Percentiles rank a stretch among this genome's conserved stretches.
Conservation (phyloP, 2,113 vertebrate species). For the Serilophus lunatus region DNA sequence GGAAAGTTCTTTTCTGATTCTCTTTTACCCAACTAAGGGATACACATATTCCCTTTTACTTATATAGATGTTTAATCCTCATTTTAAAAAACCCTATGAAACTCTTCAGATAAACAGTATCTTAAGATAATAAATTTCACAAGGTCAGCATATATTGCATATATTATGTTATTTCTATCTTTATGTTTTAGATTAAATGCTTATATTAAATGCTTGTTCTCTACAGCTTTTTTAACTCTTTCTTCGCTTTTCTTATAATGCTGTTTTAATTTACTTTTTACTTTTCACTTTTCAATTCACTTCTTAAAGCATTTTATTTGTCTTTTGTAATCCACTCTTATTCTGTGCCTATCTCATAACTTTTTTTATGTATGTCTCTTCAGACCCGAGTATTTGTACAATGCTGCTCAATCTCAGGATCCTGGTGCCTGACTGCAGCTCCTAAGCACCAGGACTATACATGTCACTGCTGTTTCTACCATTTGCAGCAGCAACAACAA, state of each 20-base stretch:
- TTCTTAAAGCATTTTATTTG: not conserved
- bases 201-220: not conserved
- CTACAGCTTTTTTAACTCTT: not conserved
- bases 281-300: not conserved
- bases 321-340: not conserved
- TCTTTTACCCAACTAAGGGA: not conserved
- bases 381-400: not conserved
- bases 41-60: not conserved
- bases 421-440: not conserved
- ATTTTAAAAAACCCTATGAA: not conserved
- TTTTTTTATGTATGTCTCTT: not conserved
- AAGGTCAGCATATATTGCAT: not conserved
- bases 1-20: not conserved
- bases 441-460: not conserved
- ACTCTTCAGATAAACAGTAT: not conserved
- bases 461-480: not conserved
- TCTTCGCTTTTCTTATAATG: not conserved
- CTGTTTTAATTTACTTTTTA: not conserved
- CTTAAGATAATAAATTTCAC: not conserved
- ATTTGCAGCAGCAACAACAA: not conserved
- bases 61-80: not conserved
- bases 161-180: not conserved
- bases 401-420: not conserved
- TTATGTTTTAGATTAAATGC: not conserved
- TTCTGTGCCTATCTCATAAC: not conserved